Evolutionary conservation across 2,888 invertebrate genomes (phyloP).

Genomic region (Alloscopus bannaensis): DNA sequence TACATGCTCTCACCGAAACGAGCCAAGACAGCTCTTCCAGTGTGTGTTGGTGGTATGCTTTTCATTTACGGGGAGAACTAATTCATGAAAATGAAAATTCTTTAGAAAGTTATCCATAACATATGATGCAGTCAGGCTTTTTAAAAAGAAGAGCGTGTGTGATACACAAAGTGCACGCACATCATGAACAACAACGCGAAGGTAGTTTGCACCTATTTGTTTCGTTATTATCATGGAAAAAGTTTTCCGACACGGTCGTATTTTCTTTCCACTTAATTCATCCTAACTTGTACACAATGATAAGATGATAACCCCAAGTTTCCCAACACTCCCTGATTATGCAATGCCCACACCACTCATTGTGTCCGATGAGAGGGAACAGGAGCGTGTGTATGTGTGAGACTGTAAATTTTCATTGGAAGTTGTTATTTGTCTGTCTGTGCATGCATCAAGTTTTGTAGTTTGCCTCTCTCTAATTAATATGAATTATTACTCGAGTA

Average conservation of each 20-base stretch:
- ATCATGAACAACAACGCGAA: neutral
- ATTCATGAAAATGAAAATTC: constrained; percentile 60
- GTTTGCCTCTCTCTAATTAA: constrained; percentile 36
- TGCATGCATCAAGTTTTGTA: constrained; percentile 27
- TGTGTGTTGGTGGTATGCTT: constrained; percentile 17
- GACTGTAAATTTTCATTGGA: constrained; percentile 37
- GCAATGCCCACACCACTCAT: neutral
- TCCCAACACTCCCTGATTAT: neutral
- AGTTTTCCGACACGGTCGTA: constrained; percentile 2
- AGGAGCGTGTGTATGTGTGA: constrained; percentile 13
- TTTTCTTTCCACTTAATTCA: constrained; percentile 15
- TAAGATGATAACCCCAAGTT: constrained; percentile 10
- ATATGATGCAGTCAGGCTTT: constrained; percentile 12
- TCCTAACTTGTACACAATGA: constrained; percentile 14
- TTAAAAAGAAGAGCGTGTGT: neutral
- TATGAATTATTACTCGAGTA: constrained; percentile 29
- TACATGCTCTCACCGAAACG: constrained; percentile 36
- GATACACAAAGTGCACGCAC: constrained; percentile 4
- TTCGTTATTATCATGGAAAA: constrained; percentile 1
- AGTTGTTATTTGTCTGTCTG: neutral
- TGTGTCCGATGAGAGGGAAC: neutral
- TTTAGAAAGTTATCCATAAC: constrained; percentile 48
- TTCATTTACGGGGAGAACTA: constrained; percentile 31
- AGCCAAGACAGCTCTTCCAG: constrained; percentile 40
- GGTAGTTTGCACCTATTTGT: constrained; percentile 19